These are phyloP conservation scores for Pedionomus torquatus DNA, from an alignment of 2,113 vertebrate genomes.

Conservation along the genomic window DNA sequence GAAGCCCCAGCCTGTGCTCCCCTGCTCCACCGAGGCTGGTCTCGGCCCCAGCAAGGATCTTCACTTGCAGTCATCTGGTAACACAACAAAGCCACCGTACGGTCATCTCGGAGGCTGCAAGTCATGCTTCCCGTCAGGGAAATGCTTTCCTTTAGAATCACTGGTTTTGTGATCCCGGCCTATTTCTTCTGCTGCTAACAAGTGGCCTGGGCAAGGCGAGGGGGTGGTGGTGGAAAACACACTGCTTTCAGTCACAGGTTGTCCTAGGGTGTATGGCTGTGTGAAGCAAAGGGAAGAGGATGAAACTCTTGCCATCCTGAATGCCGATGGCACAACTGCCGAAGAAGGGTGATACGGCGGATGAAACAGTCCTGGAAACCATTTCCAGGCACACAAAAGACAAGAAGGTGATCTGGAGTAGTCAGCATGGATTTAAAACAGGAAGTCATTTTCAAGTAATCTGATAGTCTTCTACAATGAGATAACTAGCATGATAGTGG, in stretches of 20 bases:
- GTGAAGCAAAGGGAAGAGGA: not conserved
- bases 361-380: not conserved
- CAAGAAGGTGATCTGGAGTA: not conserved
- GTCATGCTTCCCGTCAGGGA: not conserved
- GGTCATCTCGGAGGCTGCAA: not conserved
- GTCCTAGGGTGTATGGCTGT: not conserved
- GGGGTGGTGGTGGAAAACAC: not conserved
- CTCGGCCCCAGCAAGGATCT: not conserved
- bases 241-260: not conserved
- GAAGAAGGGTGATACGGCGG: not conserved
- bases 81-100: not conserved
- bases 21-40: not conserved
- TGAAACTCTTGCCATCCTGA: not conserved
- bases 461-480: not conserved
- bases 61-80: no score
- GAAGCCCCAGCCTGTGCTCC: not conserved
- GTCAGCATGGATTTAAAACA: not conserved
- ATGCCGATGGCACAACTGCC: not conserved
- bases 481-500: not conserved
- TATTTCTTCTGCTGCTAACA: not conserved
- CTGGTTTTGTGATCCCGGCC: not conserved
- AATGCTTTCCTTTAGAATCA: no score
- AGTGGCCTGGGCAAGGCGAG: not conserved
- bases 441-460: not conserved
- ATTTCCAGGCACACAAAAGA: not conserved